These are phyloP conservation scores for Altica lythri DNA, from an alignment of 2,888 invertebrate species.

Conservation along the genomic window DNA sequence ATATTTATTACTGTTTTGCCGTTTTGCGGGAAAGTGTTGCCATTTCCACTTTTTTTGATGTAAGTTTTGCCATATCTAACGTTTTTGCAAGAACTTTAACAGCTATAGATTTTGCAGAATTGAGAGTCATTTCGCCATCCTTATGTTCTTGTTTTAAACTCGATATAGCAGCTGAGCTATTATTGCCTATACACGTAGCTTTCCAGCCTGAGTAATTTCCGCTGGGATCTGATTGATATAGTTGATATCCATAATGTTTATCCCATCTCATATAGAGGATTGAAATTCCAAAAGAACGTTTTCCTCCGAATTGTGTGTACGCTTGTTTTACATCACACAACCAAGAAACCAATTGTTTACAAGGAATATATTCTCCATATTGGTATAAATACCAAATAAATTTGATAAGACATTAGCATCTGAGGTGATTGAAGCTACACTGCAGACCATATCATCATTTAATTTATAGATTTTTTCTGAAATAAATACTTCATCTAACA, in stretches of 20 bases:
- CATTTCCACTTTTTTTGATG: slow-evolving; percentile 98
- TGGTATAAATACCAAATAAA: slow-evolving; percentile 90
- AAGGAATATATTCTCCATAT: slow-evolving; percentile 97
- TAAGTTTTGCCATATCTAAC: slow-evolving; percentile 97
- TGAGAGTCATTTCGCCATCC: slow-evolving; percentile 85
- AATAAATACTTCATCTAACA: slow-evolving; percentile 94
- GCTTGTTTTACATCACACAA: slow-evolving; percentile 99
- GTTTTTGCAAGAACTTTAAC: slow-evolving; percentile 97
- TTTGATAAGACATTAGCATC: slow-evolving; percentile 99
- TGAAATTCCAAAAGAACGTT: slow-evolving; percentile 98
- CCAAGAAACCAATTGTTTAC: slow-evolving; percentile 96
- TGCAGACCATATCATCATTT: slow-evolving; percentile 98
- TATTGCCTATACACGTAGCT: slow-evolving; percentile 99
- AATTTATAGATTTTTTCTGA: slow-evolving; percentile 99
- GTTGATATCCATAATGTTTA: slow-evolving; percentile 97
- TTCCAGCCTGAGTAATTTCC: slow-evolving; percentile 99
- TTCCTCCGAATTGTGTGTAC: slow-evolving; percentile 99
- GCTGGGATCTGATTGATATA: slow-evolving; percentile 99
- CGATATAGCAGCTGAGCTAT: slow-evolving; percentile 97
- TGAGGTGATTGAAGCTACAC: slow-evolving; percentile 98
- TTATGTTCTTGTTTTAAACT: slow-evolving; percentile 98
- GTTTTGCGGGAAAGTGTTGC: slow-evolving; percentile 84
- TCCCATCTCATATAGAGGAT: slow-evolving; percentile 99
- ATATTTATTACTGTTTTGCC: slow-evolving; percentile 80
- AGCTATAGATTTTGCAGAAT: slow-evolving; percentile 87